Evolutionary conservation across 2,888 invertebrate species (phyloP).

Genomic region (Acanthoscelides obtectus): DNA sequence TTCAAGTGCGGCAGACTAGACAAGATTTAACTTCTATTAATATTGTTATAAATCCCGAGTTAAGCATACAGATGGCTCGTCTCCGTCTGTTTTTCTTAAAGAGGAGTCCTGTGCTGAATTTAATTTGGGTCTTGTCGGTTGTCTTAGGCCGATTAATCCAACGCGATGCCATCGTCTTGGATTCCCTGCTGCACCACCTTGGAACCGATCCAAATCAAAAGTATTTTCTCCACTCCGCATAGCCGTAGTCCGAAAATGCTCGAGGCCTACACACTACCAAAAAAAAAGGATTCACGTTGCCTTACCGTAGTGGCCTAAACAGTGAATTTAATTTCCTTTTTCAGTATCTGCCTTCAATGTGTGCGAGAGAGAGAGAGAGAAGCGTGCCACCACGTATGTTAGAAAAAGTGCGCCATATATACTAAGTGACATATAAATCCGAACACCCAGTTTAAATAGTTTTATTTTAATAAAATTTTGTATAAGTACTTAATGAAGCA

Average conservation of each 20-base stretch:
- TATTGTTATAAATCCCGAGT: constrained; percentile 26
- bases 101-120: constrained; percentile 33
- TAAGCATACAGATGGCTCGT: background rate
- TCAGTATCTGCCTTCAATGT: too few species aligned
- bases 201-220: constrained; percentile 25
- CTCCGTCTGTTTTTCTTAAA: background rate
- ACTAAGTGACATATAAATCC: too few species aligned
- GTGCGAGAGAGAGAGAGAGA: too few species aligned
- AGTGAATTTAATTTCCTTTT: too few species aligned
- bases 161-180: constrained; percentile 19
- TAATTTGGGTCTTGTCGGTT: constrained; percentile 36
- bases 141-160: constrained; percentile 32
- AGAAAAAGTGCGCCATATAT: too few species aligned
- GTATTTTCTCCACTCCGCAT: constrained; percentile 18
- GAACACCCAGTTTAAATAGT: too few species aligned
- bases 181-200: constrained; percentile 16
- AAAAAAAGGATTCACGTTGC: too few species aligned
- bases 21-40: constrained; percentile 21
- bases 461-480: too few species aligned
- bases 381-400: too few species aligned
- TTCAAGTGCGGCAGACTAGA: background rate
- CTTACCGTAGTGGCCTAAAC: too few species aligned
- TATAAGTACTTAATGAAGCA: too few species aligned
- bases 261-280: too few species aligned
- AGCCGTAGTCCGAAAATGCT: background rate